Evolutionary conservation across 2,888 invertebrate species (phyloP).

Genomic region (Sarcophaga caerulescens): DNA sequence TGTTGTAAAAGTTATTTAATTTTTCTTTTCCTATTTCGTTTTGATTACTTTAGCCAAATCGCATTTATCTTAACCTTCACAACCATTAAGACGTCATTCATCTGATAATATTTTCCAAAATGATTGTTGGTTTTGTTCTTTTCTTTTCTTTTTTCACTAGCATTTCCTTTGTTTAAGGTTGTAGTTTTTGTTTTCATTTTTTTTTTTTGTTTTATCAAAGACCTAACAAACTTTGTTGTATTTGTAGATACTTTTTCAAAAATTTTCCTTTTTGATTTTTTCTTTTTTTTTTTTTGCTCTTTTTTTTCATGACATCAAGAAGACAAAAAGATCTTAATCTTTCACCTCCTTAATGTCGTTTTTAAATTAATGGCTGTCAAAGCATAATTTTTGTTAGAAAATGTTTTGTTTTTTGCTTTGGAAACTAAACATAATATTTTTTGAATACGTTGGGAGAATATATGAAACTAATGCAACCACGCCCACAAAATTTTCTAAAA

Average conservation of each 20-base stretch:
- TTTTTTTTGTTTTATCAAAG: neutral
- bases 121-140: neutral
- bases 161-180: neutral
- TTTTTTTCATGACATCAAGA: slow-evolving; percentile 21
- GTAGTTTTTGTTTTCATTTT: no score
- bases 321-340: slow-evolving; percentile 29
- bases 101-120: slow-evolving; percentile 28
- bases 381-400: neutral
- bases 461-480: neutral
- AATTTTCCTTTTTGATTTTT: slow-evolving; percentile 9
- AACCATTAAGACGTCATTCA: slow-evolving; percentile 59
- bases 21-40: slow-evolving; percentile 17
- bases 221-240: neutral
- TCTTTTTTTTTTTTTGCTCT: slow-evolving; percentile 16
- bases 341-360: slow-evolving; percentile 28
- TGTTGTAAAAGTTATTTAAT: slow-evolving; percentile 15
- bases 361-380: slow-evolving; percentile 28
- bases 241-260: slow-evolving; percentile 18
- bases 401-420: neutral
- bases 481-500: neutral
- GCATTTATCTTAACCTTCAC: slow-evolving; percentile 65
- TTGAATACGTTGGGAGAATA: neutral
- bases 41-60: slow-evolving; percentile 49
- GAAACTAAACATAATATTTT: no score
- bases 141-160: slow-evolving; percentile 10